Evolutionary conservation across 2,888 invertebrate species (phyloP).

Genomic region (Agonopterix alstromeriana): DNA sequence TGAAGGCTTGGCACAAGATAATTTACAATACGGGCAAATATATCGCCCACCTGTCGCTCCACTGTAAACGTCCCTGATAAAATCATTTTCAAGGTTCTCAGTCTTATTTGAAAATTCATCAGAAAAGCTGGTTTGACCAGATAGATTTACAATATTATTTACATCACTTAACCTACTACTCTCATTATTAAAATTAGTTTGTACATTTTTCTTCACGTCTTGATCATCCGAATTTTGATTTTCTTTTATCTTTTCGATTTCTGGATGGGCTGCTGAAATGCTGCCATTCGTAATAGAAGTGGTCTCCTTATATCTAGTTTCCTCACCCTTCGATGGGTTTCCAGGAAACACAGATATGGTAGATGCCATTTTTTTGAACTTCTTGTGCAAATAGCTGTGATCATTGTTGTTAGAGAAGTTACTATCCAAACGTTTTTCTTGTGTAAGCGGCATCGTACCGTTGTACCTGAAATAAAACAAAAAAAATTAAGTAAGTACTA

Average conservation of each 20-base stretch:
- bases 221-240: slow-evolving; percentile 33
- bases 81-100: slow-evolving; percentile 73
- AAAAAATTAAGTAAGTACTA: no score
- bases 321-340: slow-evolving; percentile 44
- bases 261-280: slow-evolving; percentile 66
- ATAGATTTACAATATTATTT: slow-evolving; percentile 66
- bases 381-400: slow-evolving; percentile 92
- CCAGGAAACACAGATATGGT: slow-evolving; percentile 58
- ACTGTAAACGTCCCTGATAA: slow-evolving; percentile 64
- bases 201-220: slow-evolving; percentile 67
- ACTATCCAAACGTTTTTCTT: slow-evolving; percentile 68
- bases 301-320: slow-evolving; percentile 47
- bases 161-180: slow-evolving; percentile 66
- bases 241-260: slow-evolving; percentile 65
- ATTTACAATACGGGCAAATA: slow-evolving; percentile 91
- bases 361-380: slow-evolving; percentile 92
- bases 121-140: slow-evolving; percentile 74
- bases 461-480: slow-evolving; percentile 44
- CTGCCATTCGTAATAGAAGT: slow-evolving; percentile 61
- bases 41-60: slow-evolving; percentile 80
- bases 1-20: slow-evolving; percentile 94
- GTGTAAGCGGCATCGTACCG: slow-evolving; percentile 66
- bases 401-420: slow-evolving; percentile 76
- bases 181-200: slow-evolving; percentile 71
- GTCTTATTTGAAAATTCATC: slow-evolving; percentile 75